Conservation (phyloP, 2,888 invertebrate species). For the Ctena decussata region DNA sequence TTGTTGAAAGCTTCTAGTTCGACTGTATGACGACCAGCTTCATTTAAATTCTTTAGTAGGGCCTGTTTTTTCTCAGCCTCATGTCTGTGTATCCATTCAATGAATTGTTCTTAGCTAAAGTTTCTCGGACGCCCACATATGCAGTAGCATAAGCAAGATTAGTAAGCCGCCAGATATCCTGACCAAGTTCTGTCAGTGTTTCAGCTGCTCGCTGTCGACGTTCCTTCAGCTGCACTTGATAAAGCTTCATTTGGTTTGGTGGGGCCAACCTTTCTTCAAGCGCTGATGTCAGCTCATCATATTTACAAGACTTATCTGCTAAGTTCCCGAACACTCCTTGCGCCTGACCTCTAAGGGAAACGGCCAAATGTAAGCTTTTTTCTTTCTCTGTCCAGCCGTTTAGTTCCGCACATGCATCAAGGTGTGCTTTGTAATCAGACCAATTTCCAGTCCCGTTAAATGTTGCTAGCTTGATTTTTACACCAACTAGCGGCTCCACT, state of each 20-base stretch:
- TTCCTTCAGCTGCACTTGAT: not conserved
- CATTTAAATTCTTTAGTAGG: not conserved
- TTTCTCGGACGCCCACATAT: not conserved
- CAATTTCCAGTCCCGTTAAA: conserved; percentile 31
- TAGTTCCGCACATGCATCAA: conserved; percentile 22
- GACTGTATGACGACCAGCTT: too few relatives aligned
- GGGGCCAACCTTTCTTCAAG: conserved; percentile 32
- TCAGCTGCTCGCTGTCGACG: not conserved
- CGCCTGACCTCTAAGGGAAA: conserved; percentile 29
- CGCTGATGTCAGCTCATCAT: not conserved
- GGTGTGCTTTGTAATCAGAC: conserved; percentile 36
- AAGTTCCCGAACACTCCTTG: conserved; percentile 29
- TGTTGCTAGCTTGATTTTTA: conserved; percentile 3
- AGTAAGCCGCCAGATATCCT: not conserved
- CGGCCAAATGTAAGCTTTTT: conserved; percentile 29
- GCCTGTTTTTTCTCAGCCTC: not conserved
- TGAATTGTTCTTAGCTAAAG: not conserved
- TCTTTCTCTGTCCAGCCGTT: conserved; percentile 23
- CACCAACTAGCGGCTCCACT: not conserved
- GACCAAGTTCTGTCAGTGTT: not conserved
- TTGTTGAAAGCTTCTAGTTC: too few relatives aligned
- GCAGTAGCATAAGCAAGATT: not conserved
- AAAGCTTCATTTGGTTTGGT: conserved; percentile 21
- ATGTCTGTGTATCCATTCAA: not conserved
- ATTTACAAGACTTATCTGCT: not conserved